Evolutionary conservation across 2,888 invertebrate genomes (phyloP), one percentile per base, ranked within the genome.

Genomic region (Falcaria lacertinaria): DNA sequence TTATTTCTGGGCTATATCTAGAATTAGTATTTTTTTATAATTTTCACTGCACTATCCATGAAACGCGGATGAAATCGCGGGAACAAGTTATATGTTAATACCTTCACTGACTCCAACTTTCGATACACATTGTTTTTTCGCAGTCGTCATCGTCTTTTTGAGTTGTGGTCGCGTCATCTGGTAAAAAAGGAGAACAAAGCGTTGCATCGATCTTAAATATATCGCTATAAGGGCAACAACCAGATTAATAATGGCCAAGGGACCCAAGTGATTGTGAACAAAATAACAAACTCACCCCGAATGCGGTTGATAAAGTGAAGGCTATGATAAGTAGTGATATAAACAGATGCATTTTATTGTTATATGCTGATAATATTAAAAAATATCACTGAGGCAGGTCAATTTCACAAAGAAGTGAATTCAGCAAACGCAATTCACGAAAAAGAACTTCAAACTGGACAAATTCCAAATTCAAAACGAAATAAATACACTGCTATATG

Each of bases 111-210:
- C 84, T 47, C 90, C 90, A 33, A 79, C 81, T 77, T 93, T 93
- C 8, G 91, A 88, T 54, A 90, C 71, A 50, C 94, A 94, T 17
- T 91, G 89, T 39, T 91, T 92, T 42, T 93, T 87, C 65, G 93
- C 84, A 7, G 92, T 59, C 38, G 84, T 88, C 43, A 91, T 82
- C 0, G 93, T 90, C 34, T 92, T 90, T 55, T 89, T 89, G 60
- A 94, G 73, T 66, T 94, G 94, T 1, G 89, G 90, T 47, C 80
- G 62, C 3, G 80, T 68, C 83, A 85, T 82, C 86, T 86, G 47
- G 2, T 56, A 48, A 40, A 41, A n/a, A n/a, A n/a, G n/a, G n/a
- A n/a, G n/a, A n/a, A n/a, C n/a, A n/a, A n/a, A n/a, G n/a, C n/a
- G n/a, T n/a, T n/a, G n/a, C n/a, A n/a, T n/a, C n/a, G n/a, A n/a